phyloP scores from a whole-genome alignment of 2,797 vertebrate genomes.

The Sebastes aleutianus region DNA sequence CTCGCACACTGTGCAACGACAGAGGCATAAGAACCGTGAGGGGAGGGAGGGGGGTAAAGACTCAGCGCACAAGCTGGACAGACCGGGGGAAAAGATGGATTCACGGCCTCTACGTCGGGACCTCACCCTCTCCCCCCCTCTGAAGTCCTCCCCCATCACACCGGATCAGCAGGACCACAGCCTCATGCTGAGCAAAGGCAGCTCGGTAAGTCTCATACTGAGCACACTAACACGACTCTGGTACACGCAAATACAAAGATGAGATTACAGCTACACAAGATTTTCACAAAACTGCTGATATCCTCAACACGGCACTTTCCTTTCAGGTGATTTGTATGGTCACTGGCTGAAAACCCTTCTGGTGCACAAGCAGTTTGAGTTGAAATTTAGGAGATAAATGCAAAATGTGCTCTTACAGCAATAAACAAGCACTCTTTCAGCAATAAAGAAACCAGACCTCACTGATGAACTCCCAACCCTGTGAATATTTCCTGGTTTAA shows the following conservation, averaged over 20 bases:
- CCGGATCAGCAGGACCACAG: conserved; percentile 88
- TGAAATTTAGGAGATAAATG: background rate
- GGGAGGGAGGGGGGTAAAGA: conserved; percentile 75
- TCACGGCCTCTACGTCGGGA: conserved; percentile 91
- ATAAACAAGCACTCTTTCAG: background rate
- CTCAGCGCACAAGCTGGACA: conserved; percentile 89
- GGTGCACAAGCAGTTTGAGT: background rate
- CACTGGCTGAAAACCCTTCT: background rate
- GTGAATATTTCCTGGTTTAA: background rate
- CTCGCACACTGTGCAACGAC: conserved; percentile 85
- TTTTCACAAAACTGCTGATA: background rate
- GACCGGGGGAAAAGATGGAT: conserved; percentile 86
- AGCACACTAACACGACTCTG: background rate
- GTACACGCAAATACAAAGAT: background rate
- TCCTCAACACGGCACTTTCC: background rate
- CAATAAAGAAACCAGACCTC: background rate
- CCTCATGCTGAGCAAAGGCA: conserved; percentile 87
- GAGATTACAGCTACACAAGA: background rate
- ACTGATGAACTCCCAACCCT: background rate
- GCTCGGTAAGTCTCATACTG: conserved; percentile 84
- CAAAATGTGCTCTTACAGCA: background rate
- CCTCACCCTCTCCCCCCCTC: conserved; percentile 93
- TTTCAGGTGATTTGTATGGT: background rate
- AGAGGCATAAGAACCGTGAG: conserved; percentile 86
- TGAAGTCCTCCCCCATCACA: conserved; percentile 92